Evolutionary conservation across 2,113 vertebrate species (phyloP).

Genomic region (Empidonax traillii): DNA sequence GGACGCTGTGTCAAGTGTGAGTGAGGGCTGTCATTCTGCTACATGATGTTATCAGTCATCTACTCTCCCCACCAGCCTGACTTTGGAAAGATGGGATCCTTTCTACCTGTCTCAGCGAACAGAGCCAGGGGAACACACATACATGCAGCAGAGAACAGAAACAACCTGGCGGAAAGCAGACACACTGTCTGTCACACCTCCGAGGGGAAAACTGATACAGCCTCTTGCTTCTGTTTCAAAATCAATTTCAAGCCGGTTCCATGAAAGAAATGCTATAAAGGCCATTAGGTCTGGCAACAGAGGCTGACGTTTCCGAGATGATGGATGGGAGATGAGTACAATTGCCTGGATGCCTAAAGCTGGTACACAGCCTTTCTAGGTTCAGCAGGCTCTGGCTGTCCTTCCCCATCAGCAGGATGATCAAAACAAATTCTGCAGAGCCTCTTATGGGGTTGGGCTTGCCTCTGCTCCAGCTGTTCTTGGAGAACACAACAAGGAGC

Average conservation of each 20-base stretch:
- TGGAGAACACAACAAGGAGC: not conserved
- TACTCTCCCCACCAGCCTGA: not conserved
- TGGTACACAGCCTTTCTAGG: not conserved
- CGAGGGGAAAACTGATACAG: constrained; percentile 16
- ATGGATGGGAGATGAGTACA: constrained; percentile 36
- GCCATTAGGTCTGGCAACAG: constrained; percentile 2
- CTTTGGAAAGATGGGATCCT: not conserved
- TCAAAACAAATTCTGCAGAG: not conserved
- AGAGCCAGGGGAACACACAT: not conserved
- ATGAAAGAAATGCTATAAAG: constrained; percentile 25
- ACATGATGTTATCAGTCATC: not conserved
- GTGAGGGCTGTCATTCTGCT: not conserved
- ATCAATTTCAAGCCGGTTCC: constrained; percentile 26
- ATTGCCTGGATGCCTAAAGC: not conserved
- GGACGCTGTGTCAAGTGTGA: not conserved
- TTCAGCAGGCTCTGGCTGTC: constrained; percentile 19
- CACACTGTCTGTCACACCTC: constrained; percentile 24
- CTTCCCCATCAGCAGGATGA: constrained; percentile 2
- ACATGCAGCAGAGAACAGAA: not conserved
- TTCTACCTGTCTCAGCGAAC: not conserved
- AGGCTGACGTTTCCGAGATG: not conserved
- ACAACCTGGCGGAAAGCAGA: constrained; percentile 30
- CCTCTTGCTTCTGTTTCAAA: constrained; percentile 41
- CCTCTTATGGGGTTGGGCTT: not conserved
- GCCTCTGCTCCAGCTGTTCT: not conserved